Evolutionary conservation across 2,888 invertebrate species (phyloP).

Genomic region (Himalopsyche japonica): DNA sequence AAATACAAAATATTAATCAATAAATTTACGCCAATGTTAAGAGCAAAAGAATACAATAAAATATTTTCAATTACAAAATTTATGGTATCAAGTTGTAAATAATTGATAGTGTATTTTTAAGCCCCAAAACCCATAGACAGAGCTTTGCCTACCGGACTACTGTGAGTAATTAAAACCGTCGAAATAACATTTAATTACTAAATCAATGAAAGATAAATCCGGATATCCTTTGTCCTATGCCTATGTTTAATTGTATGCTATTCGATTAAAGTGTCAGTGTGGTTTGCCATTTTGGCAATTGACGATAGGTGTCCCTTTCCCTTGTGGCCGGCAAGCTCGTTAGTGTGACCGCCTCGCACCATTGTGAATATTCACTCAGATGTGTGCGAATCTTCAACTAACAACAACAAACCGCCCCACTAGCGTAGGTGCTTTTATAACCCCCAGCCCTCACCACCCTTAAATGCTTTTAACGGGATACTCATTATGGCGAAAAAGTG

Average conservation of each 20-base stretch:
- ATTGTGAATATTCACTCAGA: constrained; percentile 6
- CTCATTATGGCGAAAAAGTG: neutral
- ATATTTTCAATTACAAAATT: no score
- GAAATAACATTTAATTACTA: no score
- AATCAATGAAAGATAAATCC: no score
- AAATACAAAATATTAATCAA: no score
- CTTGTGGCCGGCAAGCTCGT: neutral
- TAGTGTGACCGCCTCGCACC: neutral
- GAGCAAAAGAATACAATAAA: no score
- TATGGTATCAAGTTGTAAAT: no score
- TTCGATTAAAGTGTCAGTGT: neutral
- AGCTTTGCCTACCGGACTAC: no score
- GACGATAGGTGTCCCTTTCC: neutral
- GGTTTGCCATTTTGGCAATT: neutral
- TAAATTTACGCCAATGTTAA: no score
- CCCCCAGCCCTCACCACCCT: neutral
- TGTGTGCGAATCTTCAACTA: neutral
- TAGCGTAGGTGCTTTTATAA: neutral
- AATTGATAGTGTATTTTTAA: no score
- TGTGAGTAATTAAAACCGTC: no score
- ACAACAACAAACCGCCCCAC: neutral
- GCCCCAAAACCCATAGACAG: no score
- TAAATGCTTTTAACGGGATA: neutral
- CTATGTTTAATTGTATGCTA: neutral
- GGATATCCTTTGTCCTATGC: neutral